These are phyloP conservation scores for Diploscapter pachys DNA, from an alignment of 1,140 invertebrate species.

Conservation along the genomic window DNA sequence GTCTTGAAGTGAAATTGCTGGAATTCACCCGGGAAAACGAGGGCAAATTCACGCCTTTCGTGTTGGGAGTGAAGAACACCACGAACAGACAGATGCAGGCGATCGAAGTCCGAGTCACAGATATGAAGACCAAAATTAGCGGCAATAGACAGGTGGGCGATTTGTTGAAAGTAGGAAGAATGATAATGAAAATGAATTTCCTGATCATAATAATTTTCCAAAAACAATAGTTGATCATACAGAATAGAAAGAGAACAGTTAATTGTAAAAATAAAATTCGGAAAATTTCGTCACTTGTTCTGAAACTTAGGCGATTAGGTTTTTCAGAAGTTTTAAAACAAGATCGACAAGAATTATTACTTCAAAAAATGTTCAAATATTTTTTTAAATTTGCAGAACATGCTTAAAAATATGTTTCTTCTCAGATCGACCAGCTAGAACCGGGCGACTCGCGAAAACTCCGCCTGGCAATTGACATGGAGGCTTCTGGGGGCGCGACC, in stretches of 20 bases:
- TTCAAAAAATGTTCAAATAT: too few relatives aligned
- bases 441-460: too few relatives aligned
- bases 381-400: too few relatives aligned
- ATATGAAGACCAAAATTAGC: slow-evolving; percentile 8
- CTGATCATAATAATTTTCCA: neutral
- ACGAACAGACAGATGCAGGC: slow-evolving; percentile 2
- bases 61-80: slow-evolving; percentile 17
- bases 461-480: too few relatives aligned
- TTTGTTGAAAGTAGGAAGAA: neutral
- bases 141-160: slow-evolving; percentile 6
- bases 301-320: too few relatives aligned
- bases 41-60: slow-evolving; percentile 17
- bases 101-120: neutral
- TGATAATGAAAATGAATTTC: neutral
- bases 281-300: too few relatives aligned
- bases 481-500: too few relatives aligned
- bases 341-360: too few relatives aligned
- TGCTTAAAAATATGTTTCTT: too few relatives aligned
- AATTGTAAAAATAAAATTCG: neutral
- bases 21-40: slow-evolving; percentile 15
- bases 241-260: neutral
- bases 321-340: too few relatives aligned
- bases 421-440: too few relatives aligned
- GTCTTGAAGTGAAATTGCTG: slow-evolving; percentile 3
- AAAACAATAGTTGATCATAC: neutral